Base-by-base conservation (phyloP, 1,140 invertebrate genomes). In the Scylla paramamosain region DNA sequence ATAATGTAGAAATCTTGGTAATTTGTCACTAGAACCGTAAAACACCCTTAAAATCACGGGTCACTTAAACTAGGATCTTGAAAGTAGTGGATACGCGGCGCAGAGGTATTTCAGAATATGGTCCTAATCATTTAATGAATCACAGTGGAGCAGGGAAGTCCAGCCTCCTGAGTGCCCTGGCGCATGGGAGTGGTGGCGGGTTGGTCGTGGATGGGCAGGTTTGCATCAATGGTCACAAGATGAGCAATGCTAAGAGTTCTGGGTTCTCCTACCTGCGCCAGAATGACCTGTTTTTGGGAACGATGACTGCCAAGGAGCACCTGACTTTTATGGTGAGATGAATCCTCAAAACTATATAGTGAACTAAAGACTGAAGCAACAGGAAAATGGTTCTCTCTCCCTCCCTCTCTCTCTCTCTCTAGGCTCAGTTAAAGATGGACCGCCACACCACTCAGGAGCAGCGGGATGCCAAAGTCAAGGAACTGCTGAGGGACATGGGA, bases 371-470 rank as follows among this genome's bases (percentile, higher is more conserved):
- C n/a, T n/a, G n/a, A n/a, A n/a, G n/a, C n/a, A n/a, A n/a, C n/a
- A n/a, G n/a, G n/a, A n/a, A n/a, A n/a, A n/a, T n/a, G n/a, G n/a
- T n/a, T n/a, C n/a, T n/a, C n/a, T n/a, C n/a, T n/a, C n/a, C n/a
- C n/a, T n/a, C n/a, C n/a, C n/a, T n/a, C n/a, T n/a, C n/a, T n/a
- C n/a, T n/a, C 20, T 16, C 93, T 95, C 96, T 97, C 20, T 96
- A 99, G 98, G 98, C 98, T 7, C 97, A 98, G 96, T 97, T 99
- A 92, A 98, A 98, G 95, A 97, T 99, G 97, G 98, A 99, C 96
- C 97, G 98, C 20, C 97, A 98, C 45, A 97, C 98, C 0, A 97
- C 97, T 10, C 96, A 96, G 12, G 96, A 96, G n/a, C 97, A 98
- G 86, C 97, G 98, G 86, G 97, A 97, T 82, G 96, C 97, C 28